A percentile compares a stretch with the other conserved stretches of the same genome.
phyloP scores from a whole-genome alignment of 1,140 invertebrate species.

The Musca domestica region DNA sequence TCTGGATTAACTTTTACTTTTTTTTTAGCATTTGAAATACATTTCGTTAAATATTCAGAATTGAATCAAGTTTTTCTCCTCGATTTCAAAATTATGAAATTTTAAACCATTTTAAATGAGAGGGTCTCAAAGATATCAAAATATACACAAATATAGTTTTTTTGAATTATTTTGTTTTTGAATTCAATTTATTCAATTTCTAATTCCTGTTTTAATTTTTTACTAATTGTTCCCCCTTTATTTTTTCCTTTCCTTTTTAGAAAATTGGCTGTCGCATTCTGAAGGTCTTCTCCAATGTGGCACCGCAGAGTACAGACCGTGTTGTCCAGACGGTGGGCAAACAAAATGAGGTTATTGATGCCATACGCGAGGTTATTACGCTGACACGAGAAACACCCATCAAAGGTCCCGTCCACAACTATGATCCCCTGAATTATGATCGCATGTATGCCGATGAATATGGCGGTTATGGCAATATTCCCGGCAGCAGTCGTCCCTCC shows the following conservation, averaged over 20 bases:
- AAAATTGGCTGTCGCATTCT: constrained; percentile 88
- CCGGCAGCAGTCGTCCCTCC: constrained; percentile 31
- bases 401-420: constrained; percentile 85
- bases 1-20: too few species aligned
- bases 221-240: neutral
- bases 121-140: too few species aligned
- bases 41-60: too few species aligned
- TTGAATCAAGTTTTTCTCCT: too few species aligned
- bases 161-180: too few species aligned
- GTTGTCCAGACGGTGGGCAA: constrained; percentile 89
- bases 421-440: constrained; percentile 94
- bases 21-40: too few species aligned
- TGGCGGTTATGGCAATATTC: constrained; percentile 75
- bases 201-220: neutral
- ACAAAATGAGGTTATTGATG: constrained; percentile 78
- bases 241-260: constrained; percentile 56
- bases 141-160: too few species aligned
- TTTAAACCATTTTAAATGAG: too few species aligned
- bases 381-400: constrained; percentile 85
- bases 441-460: constrained; percentile 90
- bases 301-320: constrained; percentile 92
- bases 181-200: too few species aligned
- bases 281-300: constrained; percentile 94
- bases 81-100: too few species aligned
- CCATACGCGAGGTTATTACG: constrained; percentile 81